Evolutionary conservation across 2,113 vertebrate species (phyloP).

Genomic region (Hemiscyllium ocellatum): DNA sequence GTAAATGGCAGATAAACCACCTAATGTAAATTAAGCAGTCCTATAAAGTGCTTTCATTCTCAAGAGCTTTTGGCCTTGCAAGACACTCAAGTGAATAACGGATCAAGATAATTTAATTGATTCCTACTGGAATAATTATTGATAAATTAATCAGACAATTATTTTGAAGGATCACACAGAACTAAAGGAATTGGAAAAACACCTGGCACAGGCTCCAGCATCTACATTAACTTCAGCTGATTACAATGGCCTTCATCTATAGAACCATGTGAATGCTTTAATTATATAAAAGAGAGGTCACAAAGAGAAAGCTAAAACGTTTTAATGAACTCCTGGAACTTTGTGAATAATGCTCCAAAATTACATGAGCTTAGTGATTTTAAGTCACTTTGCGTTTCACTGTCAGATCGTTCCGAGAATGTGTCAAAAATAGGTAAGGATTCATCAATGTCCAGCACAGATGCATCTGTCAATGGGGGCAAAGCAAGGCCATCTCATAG

Average conservation of each 20-base stretch:
- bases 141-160: slow-evolving; percentile 32
- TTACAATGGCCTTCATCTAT: not conserved
- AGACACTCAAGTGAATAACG: slow-evolving; percentile 1
- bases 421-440: not conserved
- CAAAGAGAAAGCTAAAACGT: not conserved
- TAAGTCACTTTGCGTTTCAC: not conserved
- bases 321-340: slow-evolving; percentile 12
- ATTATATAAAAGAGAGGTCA: slow-evolving; percentile 19
- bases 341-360: slow-evolving; percentile 5
- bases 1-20: slow-evolving; percentile 35
- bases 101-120: slow-evolving; percentile 28
- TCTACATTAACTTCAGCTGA: slow-evolving; percentile 21
- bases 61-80: slow-evolving; percentile 14
- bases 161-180: slow-evolving; percentile 7
- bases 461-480: not conserved
- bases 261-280: not conserved
- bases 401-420: not conserved
- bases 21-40: slow-evolving; percentile 22
- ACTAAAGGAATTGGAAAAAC: not conserved
- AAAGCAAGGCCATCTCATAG: not conserved
- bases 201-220: not conserved
- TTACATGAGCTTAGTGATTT: not conserved
- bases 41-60: slow-evolving; percentile 31
- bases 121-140: slow-evolving; percentile 8
- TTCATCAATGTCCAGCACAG: not conserved